A percentile compares a stretch with the other conserved stretches of the same genome.
phyloP scores from a whole-genome alignment of 2,113 vertebrate species.

The Coracopsis vasa region DNA sequence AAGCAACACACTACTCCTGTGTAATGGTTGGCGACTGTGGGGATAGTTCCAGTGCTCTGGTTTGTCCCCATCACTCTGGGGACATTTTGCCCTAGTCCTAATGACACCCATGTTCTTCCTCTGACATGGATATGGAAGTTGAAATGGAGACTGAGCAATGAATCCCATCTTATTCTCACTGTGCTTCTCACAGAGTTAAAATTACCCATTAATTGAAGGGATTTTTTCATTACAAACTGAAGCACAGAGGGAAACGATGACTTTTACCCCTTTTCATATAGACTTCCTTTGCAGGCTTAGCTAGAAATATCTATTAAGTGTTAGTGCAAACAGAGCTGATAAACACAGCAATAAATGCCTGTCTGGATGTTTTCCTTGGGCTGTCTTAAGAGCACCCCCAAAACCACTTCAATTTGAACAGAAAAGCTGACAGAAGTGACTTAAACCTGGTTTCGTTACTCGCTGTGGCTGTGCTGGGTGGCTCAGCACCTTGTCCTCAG shows the following conservation, averaged over 20 bases:
- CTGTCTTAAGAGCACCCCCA: neutral
- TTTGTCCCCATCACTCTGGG: neutral
- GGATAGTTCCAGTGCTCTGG: neutral
- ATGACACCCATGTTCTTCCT: neutral
- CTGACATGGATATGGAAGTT: fast-evolving
- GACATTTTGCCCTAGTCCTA: neutral
- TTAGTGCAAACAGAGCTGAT: neutral
- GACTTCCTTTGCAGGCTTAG: neutral
- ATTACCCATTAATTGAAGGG: neutral
- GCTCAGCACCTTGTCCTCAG: neutral
- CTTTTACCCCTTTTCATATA: neutral
- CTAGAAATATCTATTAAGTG: neutral
- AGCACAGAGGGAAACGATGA: neutral
- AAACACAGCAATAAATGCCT: neutral
- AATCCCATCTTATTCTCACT: neutral
- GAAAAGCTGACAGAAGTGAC: neutral
- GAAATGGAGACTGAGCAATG: neutral
- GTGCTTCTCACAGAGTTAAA: neutral
- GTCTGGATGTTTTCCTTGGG: neutral
- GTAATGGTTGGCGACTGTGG: too few relatives aligned
- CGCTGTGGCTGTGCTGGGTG: neutral
- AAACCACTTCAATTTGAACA: neutral
- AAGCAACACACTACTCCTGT: neutral
- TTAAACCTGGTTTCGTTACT: neutral
- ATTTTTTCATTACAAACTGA: neutral